A percentile compares a stretch with the other conserved stretches of the same genome.
Conservation (phyloP, 2,888 invertebrate species). For the Agrilus mali region DNA sequence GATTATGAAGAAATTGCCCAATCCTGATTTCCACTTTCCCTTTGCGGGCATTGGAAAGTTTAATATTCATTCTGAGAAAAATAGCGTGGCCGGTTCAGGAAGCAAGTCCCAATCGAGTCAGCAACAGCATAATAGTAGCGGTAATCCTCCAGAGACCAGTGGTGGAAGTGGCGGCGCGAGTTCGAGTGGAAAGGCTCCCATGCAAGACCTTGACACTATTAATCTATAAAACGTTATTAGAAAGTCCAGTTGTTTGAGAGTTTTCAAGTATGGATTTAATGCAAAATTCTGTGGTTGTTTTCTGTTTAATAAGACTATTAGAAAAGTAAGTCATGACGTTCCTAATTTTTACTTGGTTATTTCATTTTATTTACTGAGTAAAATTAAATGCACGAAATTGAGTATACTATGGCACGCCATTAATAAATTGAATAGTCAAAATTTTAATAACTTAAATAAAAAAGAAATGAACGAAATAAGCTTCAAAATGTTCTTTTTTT, state of each 20-base stretch:
- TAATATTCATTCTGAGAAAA: slow-evolving; percentile 26
- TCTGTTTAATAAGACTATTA: too few species aligned
- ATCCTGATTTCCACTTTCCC: slow-evolving; percentile 62
- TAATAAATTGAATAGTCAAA: too few species aligned
- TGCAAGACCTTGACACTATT: slow-evolving; percentile 61
- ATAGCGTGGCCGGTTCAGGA: slow-evolving; percentile 22
- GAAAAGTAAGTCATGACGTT: too few species aligned
- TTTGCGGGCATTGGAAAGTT: slow-evolving; percentile 42
- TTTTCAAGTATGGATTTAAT: neutral
- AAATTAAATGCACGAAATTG: too few species aligned
- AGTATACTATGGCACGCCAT: too few species aligned
- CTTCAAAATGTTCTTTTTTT: too few species aligned
- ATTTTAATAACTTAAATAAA: too few species aligned
- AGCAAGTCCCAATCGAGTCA: slow-evolving; percentile 5
- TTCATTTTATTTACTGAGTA: too few species aligned
- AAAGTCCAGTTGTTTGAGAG: slow-evolving; percentile 3
- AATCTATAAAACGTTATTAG: slow-evolving; percentile 32
- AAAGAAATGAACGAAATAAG: too few species aligned
- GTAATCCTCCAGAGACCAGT: slow-evolving; percentile 15
- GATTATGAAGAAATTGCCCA: slow-evolving; percentile 81
- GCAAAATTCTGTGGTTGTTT: too few species aligned
- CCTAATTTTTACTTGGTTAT: too few species aligned
- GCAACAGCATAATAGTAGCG: slow-evolving; percentile 11
- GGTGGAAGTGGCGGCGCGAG: slow-evolving; percentile 4
- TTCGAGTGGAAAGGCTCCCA: slow-evolving; percentile 43